phyloP scores from a whole-genome alignment of 2,888 invertebrate species.

The Ormyrus nitidulus region DNA sequence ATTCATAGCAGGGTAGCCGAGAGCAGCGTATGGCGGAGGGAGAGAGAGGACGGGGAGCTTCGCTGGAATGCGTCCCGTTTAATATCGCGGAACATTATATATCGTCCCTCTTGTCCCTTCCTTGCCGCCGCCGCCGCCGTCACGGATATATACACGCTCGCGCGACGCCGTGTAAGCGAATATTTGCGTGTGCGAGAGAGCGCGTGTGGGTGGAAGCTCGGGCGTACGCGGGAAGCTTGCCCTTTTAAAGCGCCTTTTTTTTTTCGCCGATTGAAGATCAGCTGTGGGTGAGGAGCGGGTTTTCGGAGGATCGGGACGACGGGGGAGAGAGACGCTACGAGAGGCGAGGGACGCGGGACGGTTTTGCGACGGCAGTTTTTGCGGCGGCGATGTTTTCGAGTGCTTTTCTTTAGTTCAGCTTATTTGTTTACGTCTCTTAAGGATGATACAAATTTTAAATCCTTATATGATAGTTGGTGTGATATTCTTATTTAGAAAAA shows the following conservation, averaged over 20 bases:
- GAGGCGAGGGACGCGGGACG: not conserved
- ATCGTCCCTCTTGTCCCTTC: conserved; percentile 73
- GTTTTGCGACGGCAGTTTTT: not conserved
- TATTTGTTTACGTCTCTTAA: no score
- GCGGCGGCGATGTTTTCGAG: no score
- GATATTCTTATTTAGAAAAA: no score
- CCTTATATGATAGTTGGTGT: no score
- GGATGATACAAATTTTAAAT: no score
- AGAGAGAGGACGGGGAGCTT: conserved; percentile 59
- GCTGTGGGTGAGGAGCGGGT: no score
- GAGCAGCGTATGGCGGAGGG: conserved; percentile 56
- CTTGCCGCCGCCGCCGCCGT: conserved; percentile 62
- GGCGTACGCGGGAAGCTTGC: no score
- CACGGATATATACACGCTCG: conserved; percentile 47
- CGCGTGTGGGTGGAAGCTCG: no score
- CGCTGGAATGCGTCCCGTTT: conserved; percentile 75
- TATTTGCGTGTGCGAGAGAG: conserved; percentile 40
- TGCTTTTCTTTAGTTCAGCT: no score
- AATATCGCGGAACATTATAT: conserved; percentile 76
- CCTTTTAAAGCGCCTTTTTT: no score
- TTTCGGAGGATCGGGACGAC: no score
- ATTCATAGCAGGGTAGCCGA: conserved; percentile 72
- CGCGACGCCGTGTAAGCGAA: conserved; percentile 55
- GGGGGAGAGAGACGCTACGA: not conserved
- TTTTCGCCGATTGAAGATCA: no score